Evolutionary conservation across 2,888 invertebrate genomes (phyloP).

Genomic region (Oligia strigilis): DNA sequence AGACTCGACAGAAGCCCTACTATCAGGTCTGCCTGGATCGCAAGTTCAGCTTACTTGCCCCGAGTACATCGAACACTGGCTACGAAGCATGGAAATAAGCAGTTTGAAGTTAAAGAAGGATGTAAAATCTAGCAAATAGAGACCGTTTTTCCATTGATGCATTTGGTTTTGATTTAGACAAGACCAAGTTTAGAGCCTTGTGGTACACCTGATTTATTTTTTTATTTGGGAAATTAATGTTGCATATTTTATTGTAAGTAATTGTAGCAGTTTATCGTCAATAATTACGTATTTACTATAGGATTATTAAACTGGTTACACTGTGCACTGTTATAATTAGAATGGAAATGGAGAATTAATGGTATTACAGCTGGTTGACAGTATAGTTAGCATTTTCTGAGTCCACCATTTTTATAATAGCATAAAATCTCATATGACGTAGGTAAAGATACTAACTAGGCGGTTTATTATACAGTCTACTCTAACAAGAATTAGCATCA

Average conservation of each 20-base stretch:
- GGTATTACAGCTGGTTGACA: not conserved
- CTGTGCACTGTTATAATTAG: not conserved
- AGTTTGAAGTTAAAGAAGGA: constrained; percentile 74
- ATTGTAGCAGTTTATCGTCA: not conserved
- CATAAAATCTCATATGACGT: too few species aligned
- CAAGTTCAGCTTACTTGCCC: constrained; percentile 73
- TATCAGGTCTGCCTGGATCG: constrained; percentile 74
- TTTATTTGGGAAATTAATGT: too few species aligned
- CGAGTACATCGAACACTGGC: constrained; percentile 78
- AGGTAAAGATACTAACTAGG: not conserved
- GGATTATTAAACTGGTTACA: not conserved
- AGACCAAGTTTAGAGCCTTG: constrained; percentile 8
- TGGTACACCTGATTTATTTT: not conserved
- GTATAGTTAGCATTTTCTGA: not conserved
- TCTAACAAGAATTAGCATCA: not conserved
- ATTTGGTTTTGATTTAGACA: constrained; percentile 19
- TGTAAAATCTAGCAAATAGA: constrained; percentile 24
- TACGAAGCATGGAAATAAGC: constrained; percentile 78
- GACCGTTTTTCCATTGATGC: not conserved
- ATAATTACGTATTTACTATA: not conserved
- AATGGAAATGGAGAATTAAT: not conserved
- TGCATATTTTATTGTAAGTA: not conserved
- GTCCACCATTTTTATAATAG: not conserved
- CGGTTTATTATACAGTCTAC: not conserved
- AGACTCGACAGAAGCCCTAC: constrained; percentile 70